These are phyloP conservation scores for Pterostichus niger DNA, from an alignment of 2,888 invertebrate species.

Conservation along the genomic window DNA sequence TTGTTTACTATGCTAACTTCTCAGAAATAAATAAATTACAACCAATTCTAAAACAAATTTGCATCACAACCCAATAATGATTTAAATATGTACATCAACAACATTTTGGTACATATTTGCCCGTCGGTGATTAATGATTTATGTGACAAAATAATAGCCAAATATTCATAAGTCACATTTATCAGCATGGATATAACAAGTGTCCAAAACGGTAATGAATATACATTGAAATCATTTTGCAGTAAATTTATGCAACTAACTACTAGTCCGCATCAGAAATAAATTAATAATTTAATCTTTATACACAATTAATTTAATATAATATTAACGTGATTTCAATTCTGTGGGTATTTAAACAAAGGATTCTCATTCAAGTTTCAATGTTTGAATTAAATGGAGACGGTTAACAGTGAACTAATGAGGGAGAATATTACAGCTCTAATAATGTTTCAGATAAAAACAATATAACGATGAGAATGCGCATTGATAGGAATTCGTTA, in stretches of 20 bases:
- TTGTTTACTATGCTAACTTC: too few relatives aligned
- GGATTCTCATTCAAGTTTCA: too few relatives aligned
- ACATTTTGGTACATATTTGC: neutral
- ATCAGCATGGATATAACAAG: constrained; percentile 28
- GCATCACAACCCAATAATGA: neutral
- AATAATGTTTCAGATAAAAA: constrained; percentile 1
- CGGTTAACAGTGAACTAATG: neutral
- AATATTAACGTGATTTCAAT: constrained; percentile 23
- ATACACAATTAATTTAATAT: constrained; percentile 10
- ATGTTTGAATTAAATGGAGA: too few relatives aligned
- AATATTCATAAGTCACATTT: constrained; percentile 42
- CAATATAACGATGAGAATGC: neutral
- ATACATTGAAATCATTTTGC: constrained; percentile 31
- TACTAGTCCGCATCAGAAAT: constrained; percentile 9
- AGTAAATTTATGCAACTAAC: neutral
- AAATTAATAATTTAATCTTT: constrained; percentile 21
- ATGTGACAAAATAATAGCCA: constrained; percentile 35
- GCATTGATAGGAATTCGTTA: constrained; percentile 29
- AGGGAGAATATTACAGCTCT: neutral
- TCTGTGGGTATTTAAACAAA: neutral
- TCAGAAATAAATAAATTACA: too few relatives aligned
- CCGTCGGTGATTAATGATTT: constrained; percentile 22
- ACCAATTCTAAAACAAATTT: too few relatives aligned
- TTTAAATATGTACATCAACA: neutral
- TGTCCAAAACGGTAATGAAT: constrained; percentile 24